Evolutionary conservation across 2,113 vertebrate species (phyloP).

Genomic region (Mohoua ochrocephala): DNA sequence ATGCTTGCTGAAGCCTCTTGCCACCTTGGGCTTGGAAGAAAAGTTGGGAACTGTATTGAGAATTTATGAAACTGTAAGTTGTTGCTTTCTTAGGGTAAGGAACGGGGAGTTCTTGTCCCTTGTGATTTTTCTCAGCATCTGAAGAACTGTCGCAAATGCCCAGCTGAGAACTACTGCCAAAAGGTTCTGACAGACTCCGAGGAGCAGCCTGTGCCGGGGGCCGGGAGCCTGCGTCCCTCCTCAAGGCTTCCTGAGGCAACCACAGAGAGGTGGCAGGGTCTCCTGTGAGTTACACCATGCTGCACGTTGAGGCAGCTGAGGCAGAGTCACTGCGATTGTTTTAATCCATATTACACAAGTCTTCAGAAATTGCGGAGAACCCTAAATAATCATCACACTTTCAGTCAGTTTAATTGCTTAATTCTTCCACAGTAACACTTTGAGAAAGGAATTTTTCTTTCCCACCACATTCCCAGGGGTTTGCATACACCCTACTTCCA

Average conservation of each 20-base stretch:
- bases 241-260: not conserved
- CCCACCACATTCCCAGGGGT: not conserved
- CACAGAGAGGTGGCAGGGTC: fast-evolving
- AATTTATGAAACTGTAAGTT: not conserved
- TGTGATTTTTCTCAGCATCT: not conserved
- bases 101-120: not conserved
- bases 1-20: not conserved
- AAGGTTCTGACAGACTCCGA: not conserved
- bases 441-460: not conserved
- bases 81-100: not conserved
- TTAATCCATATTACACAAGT: not conserved
- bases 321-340: fast-evolving
- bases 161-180: not conserved
- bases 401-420: not conserved
- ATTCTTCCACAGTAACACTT: not conserved
- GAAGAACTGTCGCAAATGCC: not conserved
- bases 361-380: not conserved
- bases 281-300: not conserved
- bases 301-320: not conserved
- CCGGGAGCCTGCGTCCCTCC: not conserved
- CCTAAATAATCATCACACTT: not conserved
- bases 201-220: fast-evolving
- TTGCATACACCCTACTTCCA: not conserved
- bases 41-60: not conserved
- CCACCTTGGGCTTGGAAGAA: not conserved